phyloP scores from a whole-genome alignment of 1,140 invertebrate genomes.

The Littorina saxatilis region DNA sequence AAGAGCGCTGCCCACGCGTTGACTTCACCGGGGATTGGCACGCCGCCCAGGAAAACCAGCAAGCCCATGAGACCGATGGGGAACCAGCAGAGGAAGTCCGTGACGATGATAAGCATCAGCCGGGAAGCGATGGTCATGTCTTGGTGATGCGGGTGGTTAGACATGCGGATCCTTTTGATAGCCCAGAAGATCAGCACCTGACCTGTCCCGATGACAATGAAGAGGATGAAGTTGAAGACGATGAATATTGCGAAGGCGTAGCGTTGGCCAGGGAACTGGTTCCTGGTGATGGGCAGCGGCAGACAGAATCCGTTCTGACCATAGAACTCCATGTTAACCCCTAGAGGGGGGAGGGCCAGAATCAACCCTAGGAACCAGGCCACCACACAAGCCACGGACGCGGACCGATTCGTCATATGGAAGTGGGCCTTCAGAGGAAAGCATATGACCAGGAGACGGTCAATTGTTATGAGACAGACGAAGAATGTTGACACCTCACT shows the following conservation, averaged over 20 bases:
- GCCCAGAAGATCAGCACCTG: conserved; percentile 48
- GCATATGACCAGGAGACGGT: background rate
- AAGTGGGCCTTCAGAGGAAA: conserved; percentile 5
- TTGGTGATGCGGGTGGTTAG: conserved; percentile 5
- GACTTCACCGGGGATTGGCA: conserved; percentile 47
- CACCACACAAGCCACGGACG: background rate
- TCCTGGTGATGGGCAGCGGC: conserved; percentile 46
- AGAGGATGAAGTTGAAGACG: conserved; percentile 47
- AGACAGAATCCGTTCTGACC: conserved; percentile 49
- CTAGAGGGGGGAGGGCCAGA: conserved; percentile 35
- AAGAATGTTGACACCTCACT: background rate
- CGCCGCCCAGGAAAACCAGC: conserved; percentile 47
- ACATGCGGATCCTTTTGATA: conserved; percentile 22
- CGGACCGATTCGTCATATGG: background rate
- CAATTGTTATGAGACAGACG: conserved; percentile 9
- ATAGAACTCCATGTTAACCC: conserved; percentile 44
- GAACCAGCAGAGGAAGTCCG: no score
- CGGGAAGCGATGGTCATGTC: conserved; percentile 45
- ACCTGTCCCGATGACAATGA: conserved; percentile 45
- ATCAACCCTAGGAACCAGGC: conserved; percentile 38
- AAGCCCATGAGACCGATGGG: conserved; percentile 47
- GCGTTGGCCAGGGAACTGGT: conserved; percentile 42
- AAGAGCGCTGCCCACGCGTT: conserved; percentile 55
- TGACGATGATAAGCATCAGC: conserved; percentile 44
- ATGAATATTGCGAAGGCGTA: conserved; percentile 52